Base-by-base conservation (phyloP, 2,797 vertebrate genomes). In the Myioborus melanocephalus region DNA sequence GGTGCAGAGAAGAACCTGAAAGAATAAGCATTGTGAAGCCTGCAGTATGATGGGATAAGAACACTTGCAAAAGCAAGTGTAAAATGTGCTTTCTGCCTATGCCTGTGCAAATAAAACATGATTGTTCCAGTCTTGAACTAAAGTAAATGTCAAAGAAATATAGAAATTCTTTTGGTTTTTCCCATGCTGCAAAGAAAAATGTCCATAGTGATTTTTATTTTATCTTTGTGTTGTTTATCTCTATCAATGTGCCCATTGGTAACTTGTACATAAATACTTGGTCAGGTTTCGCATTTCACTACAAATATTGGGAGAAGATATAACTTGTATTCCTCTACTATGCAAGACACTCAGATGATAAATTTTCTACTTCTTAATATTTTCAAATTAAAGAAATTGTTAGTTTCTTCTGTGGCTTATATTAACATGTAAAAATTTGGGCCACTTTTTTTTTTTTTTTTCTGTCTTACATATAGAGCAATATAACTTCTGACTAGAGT, bases 341-440 rank as follows among this genome's bases (percentile, higher is more conserved):
- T 21, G 4, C 28, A 15, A 71, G 11, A 11, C 8, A 53, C 8
- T 2, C 37, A 34, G 44, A 32, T 75, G 86, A 79, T 47, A 84
- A 14, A 43, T 69, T 47, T 55, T 3, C 11, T 70, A 3, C 47
- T 83, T 61, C 28, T 50, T 57, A 84, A 39, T 56, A 72, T 43
- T 83, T 92, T 82, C 50, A 79, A 87, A 57, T 75, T 41, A 50
- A 43, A 81, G 8, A 63, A 88, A 76, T 39, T 37, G 2, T 52
- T 81, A 21, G 73, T 92, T 92, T 94, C 16, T 92, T 87, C 14
- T 46, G 10, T 93, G 65, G 24, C 28, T 91, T 59, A 56, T 93
- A 49, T 76, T 41, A 46, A 79, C 66, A 9, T 37, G 7, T 23
- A 64, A 65, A 39, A 78, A 39, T 66, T n/a, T 80, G 27, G 16